Evolutionary conservation across 53 echinoderm and acorn worm species (phyloP), one percentile per base, ranked within the genome.

Genomic region (Patiria pectinifera): DNA sequence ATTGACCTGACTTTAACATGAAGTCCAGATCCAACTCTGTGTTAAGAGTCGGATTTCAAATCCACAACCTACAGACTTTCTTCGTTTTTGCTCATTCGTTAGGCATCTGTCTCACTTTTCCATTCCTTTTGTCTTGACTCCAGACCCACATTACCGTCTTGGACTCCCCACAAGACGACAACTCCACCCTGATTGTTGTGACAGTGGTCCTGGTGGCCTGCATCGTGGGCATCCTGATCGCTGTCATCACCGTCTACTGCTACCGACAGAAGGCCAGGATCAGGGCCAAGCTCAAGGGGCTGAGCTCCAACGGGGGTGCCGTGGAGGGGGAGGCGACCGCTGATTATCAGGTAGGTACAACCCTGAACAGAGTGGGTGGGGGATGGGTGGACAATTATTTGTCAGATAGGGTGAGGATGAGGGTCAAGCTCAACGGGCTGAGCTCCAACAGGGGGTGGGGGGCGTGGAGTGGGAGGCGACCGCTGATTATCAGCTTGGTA

Each of bases 201-300:
- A 99, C 99, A 4, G 94, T 99, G 75, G 96, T 99, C 66, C 95
- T 99, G 11, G 96, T 96, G 76, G 94, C 95, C 24, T 99, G 99
- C 78, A 95, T 99, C 6, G 93, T 96, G 24, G 94, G 97, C 22
- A 95, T 99, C 72, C 93, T 99, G 21, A 70, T 94, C 61, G 99
- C 96, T 62, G 97, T 97, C 78, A 85, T 97, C 53, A 94, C 96
- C 7, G 95, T 99, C 83, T 99, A 97, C 95, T 97, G 96, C 83
- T 85, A 96, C 86, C 92, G 95, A 48, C 93, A 96, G 87, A 93
- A 96, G 87, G 91, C 93, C 74, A 88, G 97, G 86, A 89, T 93
- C 69, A 84, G 94, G 83, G 96, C 95, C 87, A 99, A 99, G 95
- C 93, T 99, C 86, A 96, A 97, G 87, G 96, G 93, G 45, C 85